A percentile compares a stretch with the other conserved stretches of the same genome.
Conservation (phyloP, 2,113 vertebrate genomes). For the Cygnus atratus region DNA sequence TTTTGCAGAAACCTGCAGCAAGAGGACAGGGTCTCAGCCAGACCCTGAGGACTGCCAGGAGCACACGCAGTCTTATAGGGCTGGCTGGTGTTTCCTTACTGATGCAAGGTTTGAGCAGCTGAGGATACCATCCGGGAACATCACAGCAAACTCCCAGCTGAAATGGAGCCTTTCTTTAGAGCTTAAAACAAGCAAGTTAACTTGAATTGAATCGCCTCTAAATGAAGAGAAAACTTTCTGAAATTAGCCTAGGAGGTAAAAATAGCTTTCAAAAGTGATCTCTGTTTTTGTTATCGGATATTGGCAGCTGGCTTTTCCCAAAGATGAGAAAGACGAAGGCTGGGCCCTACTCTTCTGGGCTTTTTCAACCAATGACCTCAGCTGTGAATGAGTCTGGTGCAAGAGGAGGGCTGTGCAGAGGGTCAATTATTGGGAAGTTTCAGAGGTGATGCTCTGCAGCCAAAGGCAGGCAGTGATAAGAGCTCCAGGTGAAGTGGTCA, state of each 20-base stretch:
- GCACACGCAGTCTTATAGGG: accelerated
- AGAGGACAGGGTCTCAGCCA: not conserved
- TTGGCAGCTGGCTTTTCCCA: not conserved
- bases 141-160: not conserved
- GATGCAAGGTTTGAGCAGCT: not conserved
- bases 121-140: not conserved
- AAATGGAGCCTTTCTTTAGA: not conserved
- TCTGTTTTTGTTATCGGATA: not conserved
- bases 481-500: not conserved
- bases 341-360: not conserved
- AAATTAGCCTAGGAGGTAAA: not conserved
- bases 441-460: accelerated
- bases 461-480: not conserved
- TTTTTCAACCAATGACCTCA: not conserved
- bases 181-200: not conserved
- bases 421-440: not conserved
- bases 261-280: not conserved
- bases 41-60: not conserved
- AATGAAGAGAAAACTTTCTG: not conserved
- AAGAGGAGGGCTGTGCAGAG: not conserved
- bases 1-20: not conserved
- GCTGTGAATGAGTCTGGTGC: not conserved
- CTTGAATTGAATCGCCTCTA: not conserved
- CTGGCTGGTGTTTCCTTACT: not conserved
- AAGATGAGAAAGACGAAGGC: not conserved